Conservation (phyloP, 37 sponge, comb jelly and placozoan species). For the Amphimedon queenslandica region DNA sequence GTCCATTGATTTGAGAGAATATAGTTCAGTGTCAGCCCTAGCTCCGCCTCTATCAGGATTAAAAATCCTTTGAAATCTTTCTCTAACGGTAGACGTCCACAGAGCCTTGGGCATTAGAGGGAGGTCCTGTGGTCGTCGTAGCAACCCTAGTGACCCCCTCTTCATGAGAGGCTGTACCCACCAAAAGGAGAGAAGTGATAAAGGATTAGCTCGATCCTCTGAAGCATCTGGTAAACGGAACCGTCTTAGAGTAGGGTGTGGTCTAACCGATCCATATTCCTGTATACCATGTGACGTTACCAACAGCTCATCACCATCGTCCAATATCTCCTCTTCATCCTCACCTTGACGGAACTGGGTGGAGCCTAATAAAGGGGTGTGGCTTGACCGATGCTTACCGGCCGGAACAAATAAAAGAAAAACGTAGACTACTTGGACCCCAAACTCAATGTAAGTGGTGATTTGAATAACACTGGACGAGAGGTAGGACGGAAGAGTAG, state of each 20-base stretch:
- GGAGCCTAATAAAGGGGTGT: not conserved
- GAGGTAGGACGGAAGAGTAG: not conserved
- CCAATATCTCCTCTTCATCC: not conserved
- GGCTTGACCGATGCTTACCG: not conserved
- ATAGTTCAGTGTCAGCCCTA: not conserved
- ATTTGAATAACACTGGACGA: not conserved
- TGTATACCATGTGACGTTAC: not conserved
- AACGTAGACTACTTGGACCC: slow-evolving; percentile 42
- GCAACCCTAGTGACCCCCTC: slow-evolving; percentile 49
- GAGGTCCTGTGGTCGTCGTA: slow-evolving; percentile 52
- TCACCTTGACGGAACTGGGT: not conserved
- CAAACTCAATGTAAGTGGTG: slow-evolving; percentile 30
- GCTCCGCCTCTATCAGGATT: not conserved
- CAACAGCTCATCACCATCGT: not conserved
- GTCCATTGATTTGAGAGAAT: not conserved
- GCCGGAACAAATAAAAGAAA: slow-evolving; percentile 39
- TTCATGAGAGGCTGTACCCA: slow-evolving; percentile 82
- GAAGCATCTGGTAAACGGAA: not conserved
- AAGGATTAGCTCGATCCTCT: slow-evolving; percentile 62
- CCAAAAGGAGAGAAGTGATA: slow-evolving; percentile 73
- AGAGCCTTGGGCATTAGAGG: slow-evolving; percentile 53
- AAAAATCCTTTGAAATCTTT: slow-evolving; percentile 36
- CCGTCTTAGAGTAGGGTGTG: not conserved
- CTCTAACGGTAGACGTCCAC: slow-evolving; percentile 26
- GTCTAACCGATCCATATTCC: not conserved